Evolutionary conservation across 2,797 vertebrate genomes (phyloP).

Genomic region (Crax fasciolata): DNA sequence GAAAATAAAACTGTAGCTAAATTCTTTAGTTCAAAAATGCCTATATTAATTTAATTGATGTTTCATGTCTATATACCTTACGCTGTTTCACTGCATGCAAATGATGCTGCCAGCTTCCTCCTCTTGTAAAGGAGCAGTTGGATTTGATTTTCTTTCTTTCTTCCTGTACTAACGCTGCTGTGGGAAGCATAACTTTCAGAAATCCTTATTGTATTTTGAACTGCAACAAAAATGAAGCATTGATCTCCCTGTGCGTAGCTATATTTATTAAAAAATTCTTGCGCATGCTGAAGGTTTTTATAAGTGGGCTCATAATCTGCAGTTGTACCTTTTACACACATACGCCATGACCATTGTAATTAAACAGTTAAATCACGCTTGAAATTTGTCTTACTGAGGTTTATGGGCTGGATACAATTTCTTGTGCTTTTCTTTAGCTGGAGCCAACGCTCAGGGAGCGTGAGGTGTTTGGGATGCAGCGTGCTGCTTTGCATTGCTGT

Average conservation of each 20-base stretch:
- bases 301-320: neutral
- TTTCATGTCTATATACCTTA: neutral
- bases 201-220: neutral
- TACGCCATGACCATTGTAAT: accelerated
- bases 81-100: neutral
- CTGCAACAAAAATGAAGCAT: neutral
- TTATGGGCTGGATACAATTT: neutral
- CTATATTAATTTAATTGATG: neutral
- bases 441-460: neutral
- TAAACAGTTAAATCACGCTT: neutral
- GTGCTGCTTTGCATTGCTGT: neutral
- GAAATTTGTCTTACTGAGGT: neutral
- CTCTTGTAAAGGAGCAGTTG: neutral
- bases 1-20: neutral
- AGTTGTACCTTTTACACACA: accelerated
- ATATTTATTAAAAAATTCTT: neutral
- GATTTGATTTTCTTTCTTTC: neutral
- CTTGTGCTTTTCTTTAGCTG: neutral
- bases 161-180: neutral
- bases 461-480: neutral
- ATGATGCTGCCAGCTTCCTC: neutral
- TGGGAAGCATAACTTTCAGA: neutral
- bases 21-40: neutral
- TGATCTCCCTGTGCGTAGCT: neutral
- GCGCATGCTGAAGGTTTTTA: neutral